Conservation (phyloP, 2,113 vertebrate genomes). For the Delphinapterus leucas region DNA sequence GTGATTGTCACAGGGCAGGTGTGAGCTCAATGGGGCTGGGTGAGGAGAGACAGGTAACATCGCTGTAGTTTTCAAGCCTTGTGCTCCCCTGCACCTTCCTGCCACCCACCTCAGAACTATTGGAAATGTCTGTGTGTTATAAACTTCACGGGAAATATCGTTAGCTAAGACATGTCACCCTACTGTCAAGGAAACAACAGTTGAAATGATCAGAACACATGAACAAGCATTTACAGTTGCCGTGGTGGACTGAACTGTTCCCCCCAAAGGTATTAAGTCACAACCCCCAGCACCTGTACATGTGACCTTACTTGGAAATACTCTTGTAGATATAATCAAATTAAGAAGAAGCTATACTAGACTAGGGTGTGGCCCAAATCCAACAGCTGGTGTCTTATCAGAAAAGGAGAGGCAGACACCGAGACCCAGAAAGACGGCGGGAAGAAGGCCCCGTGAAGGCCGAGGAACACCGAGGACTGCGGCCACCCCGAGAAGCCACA, state of each 20-base stretch:
- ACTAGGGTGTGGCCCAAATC: background rate
- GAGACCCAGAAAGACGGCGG: background rate
- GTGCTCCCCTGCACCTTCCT: background rate
- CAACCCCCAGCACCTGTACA: background rate
- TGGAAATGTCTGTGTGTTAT: background rate
- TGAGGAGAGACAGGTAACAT: background rate
- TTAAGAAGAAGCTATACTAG: background rate
- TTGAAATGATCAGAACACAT: background rate
- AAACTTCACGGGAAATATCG: background rate
- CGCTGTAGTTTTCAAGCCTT: background rate
- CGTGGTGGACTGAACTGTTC: background rate
- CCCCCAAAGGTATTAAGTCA: background rate
- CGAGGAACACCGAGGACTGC: background rate
- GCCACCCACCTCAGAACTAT: no score
- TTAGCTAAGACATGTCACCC: background rate
- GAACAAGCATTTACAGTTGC: background rate
- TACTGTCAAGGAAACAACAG: background rate
- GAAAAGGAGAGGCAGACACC: background rate
- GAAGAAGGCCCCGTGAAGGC: background rate
- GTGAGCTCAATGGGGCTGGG: background rate
- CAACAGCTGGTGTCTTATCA: background rate
- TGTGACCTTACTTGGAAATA: background rate
- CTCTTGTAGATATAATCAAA: background rate
- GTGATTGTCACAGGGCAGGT: background rate
- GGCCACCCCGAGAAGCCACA: no score